phyloP scores from a whole-genome alignment of 2,113 vertebrate genomes.

The Pseudonaja textilis region DNA sequence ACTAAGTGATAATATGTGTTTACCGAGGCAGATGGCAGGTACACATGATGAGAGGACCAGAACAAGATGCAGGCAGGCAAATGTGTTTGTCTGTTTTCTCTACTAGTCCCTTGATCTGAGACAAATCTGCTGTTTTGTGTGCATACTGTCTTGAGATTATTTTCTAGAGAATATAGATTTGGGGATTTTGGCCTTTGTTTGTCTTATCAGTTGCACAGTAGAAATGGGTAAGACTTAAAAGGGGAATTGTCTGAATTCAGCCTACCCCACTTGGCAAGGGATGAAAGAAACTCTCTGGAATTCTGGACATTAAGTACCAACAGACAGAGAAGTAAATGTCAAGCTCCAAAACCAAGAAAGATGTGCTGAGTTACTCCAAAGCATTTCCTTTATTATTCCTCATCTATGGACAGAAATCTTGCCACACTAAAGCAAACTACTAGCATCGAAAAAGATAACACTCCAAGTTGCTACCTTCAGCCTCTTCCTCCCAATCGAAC shows the following conservation, averaged over 20 bases:
- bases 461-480: neutral
- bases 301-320: neutral
- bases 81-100: neutral
- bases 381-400: neutral
- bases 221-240: neutral
- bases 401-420: neutral
- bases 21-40: neutral
- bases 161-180: neutral
- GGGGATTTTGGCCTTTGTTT: neutral
- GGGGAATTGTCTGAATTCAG: neutral
- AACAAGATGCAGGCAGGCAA: neutral
- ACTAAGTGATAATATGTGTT: neutral
- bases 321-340: neutral
- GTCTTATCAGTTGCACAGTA: neutral
- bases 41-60: neutral
- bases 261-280: neutral
- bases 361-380: neutral
- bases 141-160: neutral
- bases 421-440: neutral
- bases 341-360: neutral
- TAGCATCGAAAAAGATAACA: neutral
- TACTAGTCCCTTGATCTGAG: neutral
- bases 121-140: neutral
- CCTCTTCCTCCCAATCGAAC: neutral
- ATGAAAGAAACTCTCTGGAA: neutral